Base-by-base conservation (phyloP, 92 coral and sea anemone genomes). In the Galaxea fascicularis region DNA sequence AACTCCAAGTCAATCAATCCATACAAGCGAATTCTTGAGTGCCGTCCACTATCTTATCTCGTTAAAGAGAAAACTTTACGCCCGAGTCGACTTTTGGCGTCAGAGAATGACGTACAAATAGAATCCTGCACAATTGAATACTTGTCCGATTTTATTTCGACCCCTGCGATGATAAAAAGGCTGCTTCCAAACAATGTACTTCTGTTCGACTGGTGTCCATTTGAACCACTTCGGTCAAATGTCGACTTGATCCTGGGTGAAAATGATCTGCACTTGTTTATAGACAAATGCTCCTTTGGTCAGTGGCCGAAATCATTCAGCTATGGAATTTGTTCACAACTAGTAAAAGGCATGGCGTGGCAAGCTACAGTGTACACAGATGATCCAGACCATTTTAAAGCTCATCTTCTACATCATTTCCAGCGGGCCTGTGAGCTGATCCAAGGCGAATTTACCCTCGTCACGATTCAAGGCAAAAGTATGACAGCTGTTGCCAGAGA, bases 161-260 rank as follows among this genome's bases (percentile, higher is more conserved):
- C 62, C 14, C 31, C 28, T 3, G 3, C 28, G 4, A 89, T 62
- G 16, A 26, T 17, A 17, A 16, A 1, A 31, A 62, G 24, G 21
- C 21, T 95, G 78, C 82, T 93, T 52, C 86, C 91, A 68, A 89
- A 84, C 73, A 74, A 86, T 27, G 72, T 90, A 12, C n/a, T 62
- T 10, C 29, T 9, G 12, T 4, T 9, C 1, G 67, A 62, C 3
- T 5, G 28, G 3, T 93, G 87, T 64, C 98, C 98, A 0, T 86
- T 89, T 77, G 93, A 93, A 78, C 92, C 90, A 22, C 26, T 69
- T 31, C 83, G 85, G 54, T 87, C 94, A 62, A 95, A 95, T 76
- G 45, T 87, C 65, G 88, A 91, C 67, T 62, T 62, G 30, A 62
- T 62, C 11, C 67, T 20, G 98, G 86, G 26, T 18, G 64, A 44